Base-by-base conservation (phyloP, 1,140 invertebrate species). In the Lineus longissimus region DNA sequence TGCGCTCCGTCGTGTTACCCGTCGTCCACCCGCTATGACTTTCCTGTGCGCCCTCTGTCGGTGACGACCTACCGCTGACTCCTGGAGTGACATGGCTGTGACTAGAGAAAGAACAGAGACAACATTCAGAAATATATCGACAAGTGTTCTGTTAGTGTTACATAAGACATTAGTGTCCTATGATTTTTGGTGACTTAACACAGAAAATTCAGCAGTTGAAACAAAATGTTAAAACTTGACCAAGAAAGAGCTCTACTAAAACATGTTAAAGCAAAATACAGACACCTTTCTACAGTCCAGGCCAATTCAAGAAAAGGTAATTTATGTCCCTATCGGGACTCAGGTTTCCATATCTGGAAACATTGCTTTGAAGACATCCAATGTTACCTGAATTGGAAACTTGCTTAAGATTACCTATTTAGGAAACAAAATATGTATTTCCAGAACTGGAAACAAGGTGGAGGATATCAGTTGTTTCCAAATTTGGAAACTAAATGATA, bases 11-110 rank as follows among this genome's bases (percentile, higher is more conserved):
- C n/a, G 47, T 51, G 47, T 51, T 51, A 51, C 47, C 47, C 6
- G n/a, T 51, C 47, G 47, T 27, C 47, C 47, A 51, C 19, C 47
- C 47, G n/a, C 47, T 51, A n/a, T 51, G 47, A n/a, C 19, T 51
- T n/a, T 51, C 47, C 43, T 71, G 67, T 40, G 59, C 65, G 25
- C 65, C 59, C 2, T 30, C 27, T 29, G 70, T 71, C 0, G 73
- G 73, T 22, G 73, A 70, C 1, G 73, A 73, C 11, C 65, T 45
- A 15, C 73, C 73, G 63, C 73, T 74, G 55, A 66, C 66, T 40
- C 56, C 64, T 17, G 68, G 66, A 4, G 69, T 72, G 1, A 57
- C 62, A 51, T 67, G 56, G 47, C 33, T 27, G n/a, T 51, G 47
- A 51, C 47, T 51, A n/a, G n/a, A 51, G n/a, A n/a, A 4, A 51